Conservation (phyloP, 2,113 vertebrate species). For the Caloenas nicobarica region DNA sequence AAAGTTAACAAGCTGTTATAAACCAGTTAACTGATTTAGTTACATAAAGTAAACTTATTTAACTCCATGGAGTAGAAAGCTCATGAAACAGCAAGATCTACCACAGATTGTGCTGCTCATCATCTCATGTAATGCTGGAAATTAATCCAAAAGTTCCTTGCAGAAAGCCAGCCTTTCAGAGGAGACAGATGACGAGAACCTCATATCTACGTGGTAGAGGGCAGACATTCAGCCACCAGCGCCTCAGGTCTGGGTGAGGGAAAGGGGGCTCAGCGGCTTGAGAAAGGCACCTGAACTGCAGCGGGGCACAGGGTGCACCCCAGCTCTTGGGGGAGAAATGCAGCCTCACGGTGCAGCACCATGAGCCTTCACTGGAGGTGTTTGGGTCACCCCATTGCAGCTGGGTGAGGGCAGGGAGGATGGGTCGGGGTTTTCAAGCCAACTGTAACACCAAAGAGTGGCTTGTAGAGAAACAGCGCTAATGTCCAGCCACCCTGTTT, state of each 20-base stretch:
- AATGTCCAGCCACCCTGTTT: rapidly evolving
- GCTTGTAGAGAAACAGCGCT: not conserved
- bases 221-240: rapidly evolving
- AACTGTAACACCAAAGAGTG: no score
- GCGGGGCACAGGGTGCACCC: not conserved
- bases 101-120: not conserved
- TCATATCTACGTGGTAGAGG: rapidly evolving
- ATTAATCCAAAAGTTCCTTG: not conserved
- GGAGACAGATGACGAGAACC: rapidly evolving
- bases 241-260: not conserved
- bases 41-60: not conserved
- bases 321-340: rapidly evolving
- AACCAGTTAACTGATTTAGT: not conserved
- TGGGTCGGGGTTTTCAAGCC: no score
- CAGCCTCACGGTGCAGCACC: not conserved
- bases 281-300: not conserved
- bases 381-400: not conserved
- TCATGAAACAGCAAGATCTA: not conserved
- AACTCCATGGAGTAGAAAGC: not conserved
- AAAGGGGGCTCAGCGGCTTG: not conserved
- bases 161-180: not conserved
- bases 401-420: not conserved
- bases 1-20: not conserved
- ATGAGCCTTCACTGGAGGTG: rapidly evolving
- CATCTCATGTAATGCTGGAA: not conserved